Conservation (phyloP, 1,140 invertebrate species). For the Melipona quadrifasciata region DNA sequence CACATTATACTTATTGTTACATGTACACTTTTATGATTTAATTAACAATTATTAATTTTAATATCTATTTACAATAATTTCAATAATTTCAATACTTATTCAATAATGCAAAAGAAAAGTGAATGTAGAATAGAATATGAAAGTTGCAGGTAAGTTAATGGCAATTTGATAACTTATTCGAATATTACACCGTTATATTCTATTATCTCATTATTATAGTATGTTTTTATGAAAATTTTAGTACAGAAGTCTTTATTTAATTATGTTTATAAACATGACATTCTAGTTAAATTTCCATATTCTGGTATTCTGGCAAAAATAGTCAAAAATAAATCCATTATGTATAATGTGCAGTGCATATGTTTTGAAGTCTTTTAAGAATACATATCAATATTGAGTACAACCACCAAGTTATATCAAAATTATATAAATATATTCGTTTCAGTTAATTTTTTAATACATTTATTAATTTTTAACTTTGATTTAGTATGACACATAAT, state of each 20-base stretch:
- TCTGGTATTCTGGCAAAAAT: not conserved
- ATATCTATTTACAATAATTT: not conserved
- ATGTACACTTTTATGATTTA: not conserved
- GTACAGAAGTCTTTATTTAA: not conserved
- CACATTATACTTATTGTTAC: constrained; percentile 25
- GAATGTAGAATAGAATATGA: not conserved
- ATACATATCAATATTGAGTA: constrained; percentile 35
- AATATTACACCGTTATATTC: not conserved
- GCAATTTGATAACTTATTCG: constrained; percentile 7
- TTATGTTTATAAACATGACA: not conserved
- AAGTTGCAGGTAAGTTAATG: not conserved
- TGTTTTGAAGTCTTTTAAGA: constrained; percentile 30
- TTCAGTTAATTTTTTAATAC: constrained; percentile 1
- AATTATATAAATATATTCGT: not conserved
- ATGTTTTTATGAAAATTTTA: not conserved
- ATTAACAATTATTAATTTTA: not conserved
- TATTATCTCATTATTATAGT: not conserved
- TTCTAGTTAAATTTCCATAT: not conserved
- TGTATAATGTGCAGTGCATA: not conserved
- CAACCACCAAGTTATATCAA: constrained; percentile 5
- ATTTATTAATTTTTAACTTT: not conserved
- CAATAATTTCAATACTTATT: not conserved
- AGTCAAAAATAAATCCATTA: not conserved
- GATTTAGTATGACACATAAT: not conserved
- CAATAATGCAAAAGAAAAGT: not conserved